phyloP scores from a whole-genome alignment of 2,113 vertebrate genomes.

The Mormoops blainvillei region DNA sequence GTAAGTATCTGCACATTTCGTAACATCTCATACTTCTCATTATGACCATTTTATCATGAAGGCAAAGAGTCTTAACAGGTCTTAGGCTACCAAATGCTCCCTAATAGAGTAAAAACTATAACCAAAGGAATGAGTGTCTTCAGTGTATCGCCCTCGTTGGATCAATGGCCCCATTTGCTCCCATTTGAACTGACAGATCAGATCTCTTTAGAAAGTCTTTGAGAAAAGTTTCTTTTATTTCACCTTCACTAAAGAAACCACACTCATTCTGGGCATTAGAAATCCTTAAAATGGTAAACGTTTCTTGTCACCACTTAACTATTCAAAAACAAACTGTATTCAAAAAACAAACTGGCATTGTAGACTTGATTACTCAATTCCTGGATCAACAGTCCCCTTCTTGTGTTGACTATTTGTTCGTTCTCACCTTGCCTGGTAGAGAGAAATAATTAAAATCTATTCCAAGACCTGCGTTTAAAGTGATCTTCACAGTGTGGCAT shows the following conservation, averaged over 20 bases:
- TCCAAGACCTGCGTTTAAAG: not conserved
- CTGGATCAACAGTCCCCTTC: not conserved
- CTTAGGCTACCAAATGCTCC: not conserved
- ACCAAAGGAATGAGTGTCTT: not conserved
- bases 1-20: not conserved
- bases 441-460: conserved; percentile 8
- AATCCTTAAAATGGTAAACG: not conserved
- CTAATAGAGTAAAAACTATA: not conserved
- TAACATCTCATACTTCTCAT: not conserved
- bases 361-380: not conserved
- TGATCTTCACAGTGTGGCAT: not conserved
- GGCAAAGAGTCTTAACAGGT: not conserved
- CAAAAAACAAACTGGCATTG: not conserved
- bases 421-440: not conserved
- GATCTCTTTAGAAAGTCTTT: conserved; percentile 4
- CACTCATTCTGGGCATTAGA: not conserved
- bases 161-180: not conserved
- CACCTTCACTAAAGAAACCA: conserved; percentile 23
- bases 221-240: not conserved
- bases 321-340: conserved; percentile 32
- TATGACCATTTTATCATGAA: not conserved
- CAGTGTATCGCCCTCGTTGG: not conserved
- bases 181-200: not conserved
- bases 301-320: not conserved
- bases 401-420: not conserved